A percentile compares a stretch with the other conserved stretches of the same genome.
Evolutionary conservation across 1,140 invertebrate species (phyloP).

Genomic region (Saccostrea echinata): DNA sequence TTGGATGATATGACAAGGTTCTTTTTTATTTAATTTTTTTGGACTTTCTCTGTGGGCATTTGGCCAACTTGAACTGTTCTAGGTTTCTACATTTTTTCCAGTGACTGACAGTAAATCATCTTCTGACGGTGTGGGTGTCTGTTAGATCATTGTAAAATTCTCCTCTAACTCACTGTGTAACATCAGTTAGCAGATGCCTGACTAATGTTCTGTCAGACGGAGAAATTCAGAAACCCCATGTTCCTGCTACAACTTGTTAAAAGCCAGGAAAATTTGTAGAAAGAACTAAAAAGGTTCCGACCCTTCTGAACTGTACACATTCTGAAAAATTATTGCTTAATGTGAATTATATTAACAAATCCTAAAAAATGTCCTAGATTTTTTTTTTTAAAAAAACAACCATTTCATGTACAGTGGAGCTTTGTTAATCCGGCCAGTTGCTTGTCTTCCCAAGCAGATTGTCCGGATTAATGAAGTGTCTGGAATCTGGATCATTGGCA

Average conservation of each 20-base stretch:
- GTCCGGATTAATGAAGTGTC: too few relatives aligned
- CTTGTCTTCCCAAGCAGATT: too few relatives aligned
- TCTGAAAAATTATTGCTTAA: too few relatives aligned
- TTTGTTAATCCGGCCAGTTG: too few relatives aligned
- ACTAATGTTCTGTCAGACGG: conserved; percentile 6
- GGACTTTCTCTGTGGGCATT: neutral
- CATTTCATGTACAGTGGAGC: too few relatives aligned
- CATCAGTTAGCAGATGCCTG: conserved; percentile 25
- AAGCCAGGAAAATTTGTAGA: neutral
- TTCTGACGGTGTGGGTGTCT: conserved; percentile 17
- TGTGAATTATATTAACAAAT: too few relatives aligned
- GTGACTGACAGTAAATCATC: conserved; percentile 19
- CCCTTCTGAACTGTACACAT: too few relatives aligned
- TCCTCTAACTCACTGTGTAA: neutral
- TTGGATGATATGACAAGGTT: neutral
- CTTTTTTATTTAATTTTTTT: neutral
- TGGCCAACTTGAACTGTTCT: neutral
- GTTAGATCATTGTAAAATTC: conserved; percentile 24
- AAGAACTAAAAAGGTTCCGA: too few relatives aligned
- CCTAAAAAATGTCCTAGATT: too few relatives aligned
- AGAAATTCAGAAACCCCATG: neutral
- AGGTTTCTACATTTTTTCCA: neutral
- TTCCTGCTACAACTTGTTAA: conserved; percentile 9
- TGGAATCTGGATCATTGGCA: too few relatives aligned
- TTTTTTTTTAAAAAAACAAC: too few relatives aligned